These are phyloP conservation scores for Lepilemur septentrionalis DNA, from an alignment of 2,797 vertebrate genomes.

Conservation along the genomic window DNA sequence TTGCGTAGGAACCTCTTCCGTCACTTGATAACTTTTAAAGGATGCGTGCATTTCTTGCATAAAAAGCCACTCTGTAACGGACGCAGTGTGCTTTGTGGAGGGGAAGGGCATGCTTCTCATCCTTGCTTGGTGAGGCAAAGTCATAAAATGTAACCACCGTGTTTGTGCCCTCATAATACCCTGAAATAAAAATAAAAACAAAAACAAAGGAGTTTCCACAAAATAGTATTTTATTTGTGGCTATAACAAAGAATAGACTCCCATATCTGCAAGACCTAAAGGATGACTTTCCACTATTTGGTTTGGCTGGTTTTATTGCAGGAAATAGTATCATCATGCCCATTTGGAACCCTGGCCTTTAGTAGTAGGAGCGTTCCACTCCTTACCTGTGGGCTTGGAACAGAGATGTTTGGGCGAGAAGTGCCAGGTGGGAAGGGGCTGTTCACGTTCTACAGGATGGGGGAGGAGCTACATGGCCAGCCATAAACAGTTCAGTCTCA, in stretches of 20 bases:
- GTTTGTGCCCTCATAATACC: too few species aligned
- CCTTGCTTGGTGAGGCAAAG: too few species aligned
- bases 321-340: background rate
- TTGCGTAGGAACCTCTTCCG: background rate
- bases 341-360: background rate
- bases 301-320: background rate
- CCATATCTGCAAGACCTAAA: background rate
- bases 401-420: too few species aligned
- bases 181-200: too few species aligned
- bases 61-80: background rate
- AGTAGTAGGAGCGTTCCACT: background rate
- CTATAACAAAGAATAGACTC: background rate
- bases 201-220: background rate
- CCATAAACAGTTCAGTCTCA: background rate
- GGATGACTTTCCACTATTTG: background rate
- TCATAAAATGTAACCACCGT: too few species aligned
- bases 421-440: background rate
- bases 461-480: background rate
- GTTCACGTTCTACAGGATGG: rapidly evolving
- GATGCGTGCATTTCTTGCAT: background rate
- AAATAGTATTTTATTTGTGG: background rate
- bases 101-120: too few species aligned
- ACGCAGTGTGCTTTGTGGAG: too few species aligned
- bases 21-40: background rate
- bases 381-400: background rate